A percentile compares a stretch with the other conserved stretches of the same genome.
Evolutionary conservation across 2,797 vertebrate genomes (phyloP).

Genomic region (Intellagama lesueurii): DNA sequence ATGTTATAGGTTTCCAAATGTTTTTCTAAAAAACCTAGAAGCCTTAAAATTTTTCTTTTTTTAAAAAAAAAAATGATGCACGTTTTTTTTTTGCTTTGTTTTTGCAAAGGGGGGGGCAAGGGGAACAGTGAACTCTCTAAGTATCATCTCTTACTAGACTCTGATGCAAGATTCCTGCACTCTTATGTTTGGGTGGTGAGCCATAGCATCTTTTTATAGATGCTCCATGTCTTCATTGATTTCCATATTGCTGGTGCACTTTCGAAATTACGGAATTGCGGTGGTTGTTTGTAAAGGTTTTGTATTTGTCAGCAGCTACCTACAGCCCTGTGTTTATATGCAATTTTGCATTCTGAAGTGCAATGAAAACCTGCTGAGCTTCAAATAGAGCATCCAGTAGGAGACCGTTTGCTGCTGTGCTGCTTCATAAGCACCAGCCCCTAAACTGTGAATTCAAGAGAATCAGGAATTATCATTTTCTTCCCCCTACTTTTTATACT

Average conservation of each 20-base stretch:
- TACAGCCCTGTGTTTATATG: neutral
- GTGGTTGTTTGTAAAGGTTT: neutral
- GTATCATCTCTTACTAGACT: neutral
- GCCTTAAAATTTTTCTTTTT: no score
- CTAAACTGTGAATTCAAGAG: neutral
- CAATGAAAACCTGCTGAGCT: slow-evolving; percentile 6
- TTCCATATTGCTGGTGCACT: neutral
- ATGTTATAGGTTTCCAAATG: no score
- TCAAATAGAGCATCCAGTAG: slow-evolving; percentile 4
- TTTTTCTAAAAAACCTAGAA: no score
- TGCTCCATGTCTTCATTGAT: neutral
- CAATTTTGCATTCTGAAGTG: slow-evolving; percentile 6
- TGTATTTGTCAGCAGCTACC: neutral
- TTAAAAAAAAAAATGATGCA: no score
- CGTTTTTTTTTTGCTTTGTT: no score
- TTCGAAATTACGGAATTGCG: neutral
- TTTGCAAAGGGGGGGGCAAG: no score
- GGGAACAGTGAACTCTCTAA: no score
- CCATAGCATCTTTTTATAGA: neutral
- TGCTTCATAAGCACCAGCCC: neutral
- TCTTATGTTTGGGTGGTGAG: neutral
- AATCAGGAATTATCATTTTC: neutral
- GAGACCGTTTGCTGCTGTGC: neutral
- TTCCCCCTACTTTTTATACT: neutral
- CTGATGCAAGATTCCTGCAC: neutral